Percentiles rank a stretch among this genome's conserved stretches.
phyloP scores from a whole-genome alignment of 2,113 vertebrate species.

The Pterocles gutturalis region DNA sequence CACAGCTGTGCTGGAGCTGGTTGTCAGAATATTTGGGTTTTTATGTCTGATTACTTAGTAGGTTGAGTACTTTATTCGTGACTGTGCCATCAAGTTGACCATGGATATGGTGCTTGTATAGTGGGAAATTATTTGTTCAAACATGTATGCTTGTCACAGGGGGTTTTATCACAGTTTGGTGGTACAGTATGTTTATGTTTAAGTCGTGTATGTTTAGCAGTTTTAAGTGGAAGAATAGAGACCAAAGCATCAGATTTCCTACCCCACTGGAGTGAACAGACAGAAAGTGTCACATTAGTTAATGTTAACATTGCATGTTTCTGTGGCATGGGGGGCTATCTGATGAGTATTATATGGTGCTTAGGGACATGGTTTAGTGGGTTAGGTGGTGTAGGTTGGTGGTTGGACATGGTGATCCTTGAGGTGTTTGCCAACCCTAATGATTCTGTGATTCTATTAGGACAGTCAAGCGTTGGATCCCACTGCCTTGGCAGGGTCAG shows the following conservation, averaged over 20 bases:
- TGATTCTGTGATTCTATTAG: neutral
- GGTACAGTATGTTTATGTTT: neutral
- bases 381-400: too few relatives aligned
- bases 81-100: neutral
- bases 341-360: neutral
- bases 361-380: too few relatives aligned
- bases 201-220: neutral
- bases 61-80: neutral
- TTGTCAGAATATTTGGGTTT: neutral
- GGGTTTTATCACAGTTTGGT: neutral
- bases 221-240: neutral
- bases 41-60: neutral
- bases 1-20: neutral
- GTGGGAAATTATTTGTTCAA: neutral
- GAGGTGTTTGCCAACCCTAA: too few relatives aligned
- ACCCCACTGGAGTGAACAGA: neutral
- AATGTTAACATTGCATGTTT: neutral
- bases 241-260: neutral
- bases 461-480: neutral
- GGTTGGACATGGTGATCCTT: too few relatives aligned
- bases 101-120: neutral
- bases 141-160: neutral
- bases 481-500: neutral
- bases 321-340: rapidly evolving
- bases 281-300: rapidly evolving